These are phyloP conservation scores for Papilio polyxenes DNA, from an alignment of 1,140 invertebrate genomes.

Conservation along the genomic window DNA sequence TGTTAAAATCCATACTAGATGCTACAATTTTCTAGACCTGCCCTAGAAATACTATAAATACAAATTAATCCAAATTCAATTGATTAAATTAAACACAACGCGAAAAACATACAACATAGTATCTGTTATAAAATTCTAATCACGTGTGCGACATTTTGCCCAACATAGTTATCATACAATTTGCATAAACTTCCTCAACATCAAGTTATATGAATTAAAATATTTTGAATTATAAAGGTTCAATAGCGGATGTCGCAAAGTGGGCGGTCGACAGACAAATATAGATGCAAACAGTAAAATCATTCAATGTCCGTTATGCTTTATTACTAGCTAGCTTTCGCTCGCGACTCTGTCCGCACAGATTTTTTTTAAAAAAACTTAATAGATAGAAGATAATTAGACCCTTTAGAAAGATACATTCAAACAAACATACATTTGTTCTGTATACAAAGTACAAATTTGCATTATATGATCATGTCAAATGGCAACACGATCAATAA, in stretches of 20 bases:
- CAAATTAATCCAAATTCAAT: background rate
- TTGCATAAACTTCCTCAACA: background rate
- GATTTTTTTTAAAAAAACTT: too few relatives aligned
- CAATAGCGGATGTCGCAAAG: background rate
- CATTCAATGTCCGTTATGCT: background rate
- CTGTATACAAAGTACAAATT: background rate
- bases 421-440: too few relatives aligned
- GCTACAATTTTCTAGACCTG: too few relatives aligned
- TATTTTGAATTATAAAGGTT: background rate
- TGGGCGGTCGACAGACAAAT: background rate
- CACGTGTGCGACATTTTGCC: background rate
- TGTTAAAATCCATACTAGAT: too few relatives aligned
- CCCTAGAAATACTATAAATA: background rate
- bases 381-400: too few relatives aligned
- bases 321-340: background rate
- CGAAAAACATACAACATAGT: too few relatives aligned
- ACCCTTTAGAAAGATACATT: too few relatives aligned
- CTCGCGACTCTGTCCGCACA: too few relatives aligned
- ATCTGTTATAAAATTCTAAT: background rate
- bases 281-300: conserved; percentile 1
- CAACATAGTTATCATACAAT: background rate
- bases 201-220: background rate
- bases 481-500: too few relatives aligned
- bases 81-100: too few relatives aligned
- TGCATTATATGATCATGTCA: too few relatives aligned